Percentiles rank a stretch among this genome's conserved stretches.
phyloP scores from a whole-genome alignment of 2,888 invertebrate genomes.

The Caenorhabditis zanzibari region DNA sequence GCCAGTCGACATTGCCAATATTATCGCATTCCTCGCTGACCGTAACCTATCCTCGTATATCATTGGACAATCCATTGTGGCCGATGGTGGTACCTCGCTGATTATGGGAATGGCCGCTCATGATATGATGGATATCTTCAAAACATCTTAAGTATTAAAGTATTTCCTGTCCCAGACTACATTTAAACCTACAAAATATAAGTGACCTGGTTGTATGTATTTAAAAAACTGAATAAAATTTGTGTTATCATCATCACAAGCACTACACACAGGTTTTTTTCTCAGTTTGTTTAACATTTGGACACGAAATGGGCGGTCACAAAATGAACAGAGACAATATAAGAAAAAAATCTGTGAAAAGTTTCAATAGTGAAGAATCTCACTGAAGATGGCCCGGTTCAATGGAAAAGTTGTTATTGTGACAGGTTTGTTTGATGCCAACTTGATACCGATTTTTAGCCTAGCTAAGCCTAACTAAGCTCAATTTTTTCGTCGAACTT shows the following conservation, averaged over 20 bases:
- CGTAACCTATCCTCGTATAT: constrained; percentile 43
- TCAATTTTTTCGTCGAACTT: too few species aligned
- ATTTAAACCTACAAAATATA: too few species aligned
- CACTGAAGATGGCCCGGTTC: not conserved
- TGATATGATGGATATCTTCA: constrained; percentile 40
- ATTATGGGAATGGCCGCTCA: constrained; percentile 32
- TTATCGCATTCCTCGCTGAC: constrained; percentile 60
- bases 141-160: not conserved
- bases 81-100: constrained; percentile 51
- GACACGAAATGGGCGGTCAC: not conserved
- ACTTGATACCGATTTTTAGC: too few species aligned
- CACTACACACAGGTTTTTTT: too few species aligned
- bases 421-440: constrained; percentile 39
- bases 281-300: too few species aligned
- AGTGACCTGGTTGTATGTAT: too few species aligned
- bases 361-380: not conserved
- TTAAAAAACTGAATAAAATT: too few species aligned
- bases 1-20: constrained; percentile 50
- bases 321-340: not conserved
- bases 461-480: too few species aligned
- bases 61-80: constrained; percentile 52
- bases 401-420: constrained; percentile 37
- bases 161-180: too few species aligned
- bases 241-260: too few species aligned
- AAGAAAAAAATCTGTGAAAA: not conserved